Evolutionary conservation across 1,140 invertebrate genomes (phyloP).

Genomic region (Chymomyza costata): DNA sequence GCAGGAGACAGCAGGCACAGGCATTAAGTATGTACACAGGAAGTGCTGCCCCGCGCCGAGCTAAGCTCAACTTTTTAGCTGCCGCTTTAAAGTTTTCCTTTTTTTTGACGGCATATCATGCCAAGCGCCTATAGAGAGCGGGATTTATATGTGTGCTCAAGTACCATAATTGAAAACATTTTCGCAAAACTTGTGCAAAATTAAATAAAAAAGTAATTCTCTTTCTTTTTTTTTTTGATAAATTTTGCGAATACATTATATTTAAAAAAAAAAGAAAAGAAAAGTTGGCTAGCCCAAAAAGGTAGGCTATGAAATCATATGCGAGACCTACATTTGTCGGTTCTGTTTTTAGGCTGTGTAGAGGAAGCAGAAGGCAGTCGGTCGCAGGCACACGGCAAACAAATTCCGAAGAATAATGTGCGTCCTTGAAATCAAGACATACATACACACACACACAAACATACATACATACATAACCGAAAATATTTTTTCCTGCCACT

Average conservation of each 20-base stretch:
- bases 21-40: constrained; percentile 1
- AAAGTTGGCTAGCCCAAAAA: constrained; percentile 28
- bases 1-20: too few species aligned
- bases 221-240: too few species aligned
- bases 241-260: background rate
- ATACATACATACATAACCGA: constrained; percentile 33
- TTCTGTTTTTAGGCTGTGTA: constrained; percentile 19
- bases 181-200: constrained; percentile 3
- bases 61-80: constrained; percentile 37
- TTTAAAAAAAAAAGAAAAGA: background rate
- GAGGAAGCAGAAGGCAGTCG: too few species aligned
- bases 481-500: constrained; percentile 59
- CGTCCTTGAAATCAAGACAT: constrained; percentile 55
- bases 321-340: constrained; percentile 9
- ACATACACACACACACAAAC: constrained; percentile 27
- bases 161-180: constrained; percentile 21
- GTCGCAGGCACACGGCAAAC: constrained; percentile 9
- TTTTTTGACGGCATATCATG: background rate
- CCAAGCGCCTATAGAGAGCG: background rate
- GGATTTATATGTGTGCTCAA: constrained; percentile 20
- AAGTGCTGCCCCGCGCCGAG: constrained; percentile 11
- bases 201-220: constrained; percentile 6
- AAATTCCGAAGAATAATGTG: constrained; percentile 55
- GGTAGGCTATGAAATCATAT: constrained; percentile 55
- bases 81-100: constrained; percentile 30